These are phyloP conservation scores for Coccyzus lansbergi DNA, from an alignment of 2,797 vertebrate species.

Conservation along the genomic window DNA sequence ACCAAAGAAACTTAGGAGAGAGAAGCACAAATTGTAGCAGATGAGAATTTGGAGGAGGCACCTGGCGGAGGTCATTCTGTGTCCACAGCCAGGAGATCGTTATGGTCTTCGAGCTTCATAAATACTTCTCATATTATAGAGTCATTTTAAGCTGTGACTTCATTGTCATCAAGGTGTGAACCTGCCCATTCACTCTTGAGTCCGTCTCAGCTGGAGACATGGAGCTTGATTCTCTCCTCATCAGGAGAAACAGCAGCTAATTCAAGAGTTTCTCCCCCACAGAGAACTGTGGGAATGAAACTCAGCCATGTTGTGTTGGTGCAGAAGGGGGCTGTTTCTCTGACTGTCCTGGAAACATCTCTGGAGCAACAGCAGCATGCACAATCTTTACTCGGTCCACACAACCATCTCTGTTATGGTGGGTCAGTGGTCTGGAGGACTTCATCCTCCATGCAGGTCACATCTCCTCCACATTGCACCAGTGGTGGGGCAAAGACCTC, in stretches of 20 bases:
- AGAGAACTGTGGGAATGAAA: background rate
- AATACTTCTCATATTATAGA: background rate
- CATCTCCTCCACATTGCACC: background rate
- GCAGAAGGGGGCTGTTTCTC: background rate
- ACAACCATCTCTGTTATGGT: background rate
- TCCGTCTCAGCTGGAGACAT: background rate
- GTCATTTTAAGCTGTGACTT: background rate
- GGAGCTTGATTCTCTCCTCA: background rate
- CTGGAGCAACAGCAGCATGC: background rate
- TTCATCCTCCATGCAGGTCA: background rate
- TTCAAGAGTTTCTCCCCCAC: background rate
- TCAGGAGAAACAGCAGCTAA: background rate
- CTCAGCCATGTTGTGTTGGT: background rate
- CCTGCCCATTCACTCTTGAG: accelerated
- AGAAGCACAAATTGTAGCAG: background rate
- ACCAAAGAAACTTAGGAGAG: background rate
- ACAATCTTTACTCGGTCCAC: background rate
- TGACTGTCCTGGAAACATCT: background rate
- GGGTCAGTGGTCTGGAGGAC: background rate
- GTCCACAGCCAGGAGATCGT: background rate
- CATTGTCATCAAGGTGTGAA: background rate
- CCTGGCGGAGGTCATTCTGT: background rate
- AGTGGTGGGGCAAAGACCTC: background rate
- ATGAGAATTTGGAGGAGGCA: background rate
- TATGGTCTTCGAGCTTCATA: background rate